phyloP scores from a whole-genome alignment of 2,113 vertebrate species.

The Mastomys natalensis region DNA sequence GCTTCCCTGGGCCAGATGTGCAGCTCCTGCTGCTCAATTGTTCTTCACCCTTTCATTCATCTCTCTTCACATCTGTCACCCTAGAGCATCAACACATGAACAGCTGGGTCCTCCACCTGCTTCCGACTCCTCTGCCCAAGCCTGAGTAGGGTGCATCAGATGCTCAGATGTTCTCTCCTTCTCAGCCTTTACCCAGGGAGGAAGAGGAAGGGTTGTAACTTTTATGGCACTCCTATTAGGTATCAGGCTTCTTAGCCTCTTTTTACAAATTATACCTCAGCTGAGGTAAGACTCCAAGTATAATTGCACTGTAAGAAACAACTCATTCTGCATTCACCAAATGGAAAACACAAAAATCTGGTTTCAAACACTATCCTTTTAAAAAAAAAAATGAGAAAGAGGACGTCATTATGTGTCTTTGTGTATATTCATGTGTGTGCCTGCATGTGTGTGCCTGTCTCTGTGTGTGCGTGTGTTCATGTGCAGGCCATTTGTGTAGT shows the following conservation, averaged over 20 bases:
- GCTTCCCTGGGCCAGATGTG: background rate
- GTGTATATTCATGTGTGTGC: no score
- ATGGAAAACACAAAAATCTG: background rate
- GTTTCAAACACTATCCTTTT: constrained; percentile 23
- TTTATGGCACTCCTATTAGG: background rate
- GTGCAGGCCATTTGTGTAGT: background rate
- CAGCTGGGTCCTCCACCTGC: background rate
- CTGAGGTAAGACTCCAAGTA: background rate
- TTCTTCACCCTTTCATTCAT: background rate
- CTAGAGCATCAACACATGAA: background rate
- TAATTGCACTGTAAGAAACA: background rate
- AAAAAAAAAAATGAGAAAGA: background rate
- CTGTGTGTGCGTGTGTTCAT: background rate
- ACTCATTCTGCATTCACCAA: constrained; percentile 9
- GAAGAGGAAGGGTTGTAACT: background rate
- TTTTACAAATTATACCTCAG: background rate
- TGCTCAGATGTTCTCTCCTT: background rate
- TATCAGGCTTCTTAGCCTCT: background rate
- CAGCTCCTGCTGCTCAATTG: background rate
- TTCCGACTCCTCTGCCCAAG: no score
- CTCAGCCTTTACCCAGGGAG: background rate
- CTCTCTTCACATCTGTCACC: background rate
- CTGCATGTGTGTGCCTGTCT: background rate
- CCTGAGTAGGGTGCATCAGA: background rate
- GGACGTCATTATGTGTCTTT: background rate